A percentile compares a stretch with the other conserved stretches of the same genome.
phyloP scores from a whole-genome alignment of 2,113 vertebrate species.

The Dasyurus viverrinus region DNA sequence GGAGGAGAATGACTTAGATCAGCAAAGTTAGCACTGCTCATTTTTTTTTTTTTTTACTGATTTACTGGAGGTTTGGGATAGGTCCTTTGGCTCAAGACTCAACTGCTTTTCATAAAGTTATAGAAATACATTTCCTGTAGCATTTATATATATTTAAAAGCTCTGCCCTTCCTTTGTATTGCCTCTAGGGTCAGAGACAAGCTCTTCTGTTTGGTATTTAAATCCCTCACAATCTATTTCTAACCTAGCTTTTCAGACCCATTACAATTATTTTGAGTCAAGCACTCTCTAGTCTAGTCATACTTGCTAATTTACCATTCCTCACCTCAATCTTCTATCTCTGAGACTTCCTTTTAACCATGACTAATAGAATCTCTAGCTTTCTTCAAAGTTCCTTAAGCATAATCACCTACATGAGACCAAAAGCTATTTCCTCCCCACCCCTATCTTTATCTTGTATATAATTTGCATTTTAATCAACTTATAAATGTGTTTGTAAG shows the following conservation, averaged over 20 bases:
- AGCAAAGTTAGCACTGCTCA: not conserved
- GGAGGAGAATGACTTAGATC: not conserved
- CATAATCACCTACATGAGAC: not conserved
- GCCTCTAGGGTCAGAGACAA: not conserved
- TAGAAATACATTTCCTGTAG: not conserved
- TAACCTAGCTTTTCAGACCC: not conserved
- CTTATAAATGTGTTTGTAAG: not conserved
- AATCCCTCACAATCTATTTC: not conserved
- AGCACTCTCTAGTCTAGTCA: not conserved
- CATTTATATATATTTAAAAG: not conserved
- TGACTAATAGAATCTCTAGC: not conserved
- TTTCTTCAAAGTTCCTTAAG: not conserved
- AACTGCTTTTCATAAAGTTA: not conserved
- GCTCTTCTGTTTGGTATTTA: not conserved
- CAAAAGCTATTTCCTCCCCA: not conserved
- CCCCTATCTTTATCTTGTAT: not conserved
- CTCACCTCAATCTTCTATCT: not conserved
- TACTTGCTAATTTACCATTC: not conserved
- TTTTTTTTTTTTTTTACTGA: not conserved
- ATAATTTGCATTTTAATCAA: not conserved
- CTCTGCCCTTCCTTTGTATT: not conserved
- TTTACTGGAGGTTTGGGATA: not conserved
- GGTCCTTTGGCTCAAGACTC: not conserved
- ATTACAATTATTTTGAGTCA: not conserved
- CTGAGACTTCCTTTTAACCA: not conserved